A percentile compares a stretch with the other conserved stretches of the same genome.
Evolutionary conservation across 2,797 vertebrate species (phyloP).

Genomic region (Echeneis naucrates): DNA sequence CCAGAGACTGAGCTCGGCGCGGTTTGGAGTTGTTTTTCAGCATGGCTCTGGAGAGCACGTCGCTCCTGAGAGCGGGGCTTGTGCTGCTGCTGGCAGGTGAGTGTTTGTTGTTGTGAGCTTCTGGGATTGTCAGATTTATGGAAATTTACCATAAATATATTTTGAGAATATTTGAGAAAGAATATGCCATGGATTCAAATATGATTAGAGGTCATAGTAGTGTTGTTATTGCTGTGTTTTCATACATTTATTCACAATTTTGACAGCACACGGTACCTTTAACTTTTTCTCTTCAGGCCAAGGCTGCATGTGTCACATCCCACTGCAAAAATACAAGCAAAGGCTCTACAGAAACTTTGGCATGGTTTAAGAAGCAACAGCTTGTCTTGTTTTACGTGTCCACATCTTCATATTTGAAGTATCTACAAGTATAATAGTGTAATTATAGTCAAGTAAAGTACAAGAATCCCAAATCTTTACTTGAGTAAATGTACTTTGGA

Average conservation of each 20-base stretch:
- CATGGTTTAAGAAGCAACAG: not conserved
- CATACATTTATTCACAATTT: not conserved
- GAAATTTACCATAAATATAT: not conserved
- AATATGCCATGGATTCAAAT: not conserved
- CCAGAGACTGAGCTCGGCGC: constrained; percentile 22
- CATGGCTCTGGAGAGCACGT: constrained; percentile 58
- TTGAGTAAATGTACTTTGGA: not conserved
- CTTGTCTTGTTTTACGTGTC: not conserved
- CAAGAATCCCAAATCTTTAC: not conserved
- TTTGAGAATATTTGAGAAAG: no score
- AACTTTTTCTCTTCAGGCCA: no score
- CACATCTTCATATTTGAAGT: not conserved
- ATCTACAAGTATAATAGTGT: not conserved
- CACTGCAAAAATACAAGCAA: no score
- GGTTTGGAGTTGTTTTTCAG: constrained; percentile 15
- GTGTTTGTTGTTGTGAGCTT: constrained; percentile 15
- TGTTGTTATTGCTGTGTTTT: not conserved
- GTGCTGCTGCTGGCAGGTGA: constrained; percentile 71
- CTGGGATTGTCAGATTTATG: not conserved
- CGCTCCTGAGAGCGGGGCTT: constrained; percentile 53
- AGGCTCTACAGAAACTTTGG: not conserved
- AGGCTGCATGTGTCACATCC: no score
- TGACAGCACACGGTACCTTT: not conserved
- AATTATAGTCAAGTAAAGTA: not conserved
- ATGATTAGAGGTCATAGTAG: not conserved